Evolutionary conservation across 1,140 invertebrate genomes (phyloP).

Genomic region (Zaprionus ornatus): DNA sequence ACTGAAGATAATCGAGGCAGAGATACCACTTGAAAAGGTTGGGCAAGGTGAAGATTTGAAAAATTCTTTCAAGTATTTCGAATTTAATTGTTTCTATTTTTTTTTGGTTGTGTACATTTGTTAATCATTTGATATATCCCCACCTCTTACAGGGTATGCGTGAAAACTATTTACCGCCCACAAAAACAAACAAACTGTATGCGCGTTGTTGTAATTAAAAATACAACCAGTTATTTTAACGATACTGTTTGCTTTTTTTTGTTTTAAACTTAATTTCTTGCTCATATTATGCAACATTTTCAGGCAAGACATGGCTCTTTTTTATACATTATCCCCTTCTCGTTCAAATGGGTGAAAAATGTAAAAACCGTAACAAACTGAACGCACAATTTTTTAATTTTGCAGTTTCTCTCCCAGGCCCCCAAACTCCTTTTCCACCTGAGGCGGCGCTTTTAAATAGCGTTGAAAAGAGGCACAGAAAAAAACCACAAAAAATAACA

Average conservation of each 20-base stretch:
- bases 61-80: not conserved
- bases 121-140: not conserved
- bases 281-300: constrained; percentile 60
- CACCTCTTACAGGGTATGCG: not conserved
- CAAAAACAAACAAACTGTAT: constrained; percentile 23
- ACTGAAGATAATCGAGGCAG: not conserved
- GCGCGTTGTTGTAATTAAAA: constrained; percentile 66
- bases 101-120: not conserved
- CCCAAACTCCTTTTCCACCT: not conserved
- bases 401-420: constrained; percentile 3
- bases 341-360: constrained; percentile 23
- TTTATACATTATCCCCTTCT: constrained; percentile 7
- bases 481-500: constrained; percentile 14
- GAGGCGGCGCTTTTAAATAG: constrained; percentile 34
- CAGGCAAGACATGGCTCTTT: constrained; percentile 18
- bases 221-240: constrained; percentile 44
- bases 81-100: not conserved
- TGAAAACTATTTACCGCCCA: constrained; percentile 47
- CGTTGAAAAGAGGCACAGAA: constrained; percentile 30
- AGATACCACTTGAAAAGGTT: not conserved
- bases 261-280: constrained; percentile 26
- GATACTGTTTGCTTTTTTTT: constrained; percentile 17
- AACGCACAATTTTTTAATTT: constrained; percentile 35
- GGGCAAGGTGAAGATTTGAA: not conserved
- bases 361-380: constrained; percentile 47